phyloP scores from a whole-genome alignment of 2,113 vertebrate species.

The Ailurus styani region DNA sequence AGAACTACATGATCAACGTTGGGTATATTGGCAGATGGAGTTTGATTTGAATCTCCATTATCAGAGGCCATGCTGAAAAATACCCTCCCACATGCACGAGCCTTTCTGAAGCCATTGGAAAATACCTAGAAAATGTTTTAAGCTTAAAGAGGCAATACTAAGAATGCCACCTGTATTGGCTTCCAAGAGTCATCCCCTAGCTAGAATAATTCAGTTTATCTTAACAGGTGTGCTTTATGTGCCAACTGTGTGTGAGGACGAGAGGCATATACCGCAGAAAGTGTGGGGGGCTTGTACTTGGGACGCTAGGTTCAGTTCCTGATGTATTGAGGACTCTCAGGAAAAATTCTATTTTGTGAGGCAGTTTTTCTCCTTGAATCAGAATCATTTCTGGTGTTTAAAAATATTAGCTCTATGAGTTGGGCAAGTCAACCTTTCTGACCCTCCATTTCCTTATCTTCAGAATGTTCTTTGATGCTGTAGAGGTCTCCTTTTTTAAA shows the following conservation, averaged over 20 bases:
- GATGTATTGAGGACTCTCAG: neutral
- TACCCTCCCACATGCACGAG: fast-evolving
- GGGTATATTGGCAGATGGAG: neutral
- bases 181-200: neutral
- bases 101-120: neutral
- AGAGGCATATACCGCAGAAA: neutral
- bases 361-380: neutral
- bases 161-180: neutral
- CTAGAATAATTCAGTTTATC: neutral
- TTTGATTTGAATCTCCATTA: neutral
- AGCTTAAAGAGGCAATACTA: neutral
- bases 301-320: neutral
- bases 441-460: neutral
- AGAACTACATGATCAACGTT: neutral
- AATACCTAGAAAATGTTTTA: neutral
- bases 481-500: neutral
- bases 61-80: neutral
- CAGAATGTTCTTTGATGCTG: neutral
- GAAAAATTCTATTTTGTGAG: neutral
- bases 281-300: neutral
- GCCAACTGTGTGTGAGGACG: neutral
- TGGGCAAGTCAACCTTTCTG: neutral
- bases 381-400: neutral
- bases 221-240: neutral
- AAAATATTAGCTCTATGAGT: neutral